Conservation (phyloP, 2,888 invertebrate species). For the Tipula helvola region DNA sequence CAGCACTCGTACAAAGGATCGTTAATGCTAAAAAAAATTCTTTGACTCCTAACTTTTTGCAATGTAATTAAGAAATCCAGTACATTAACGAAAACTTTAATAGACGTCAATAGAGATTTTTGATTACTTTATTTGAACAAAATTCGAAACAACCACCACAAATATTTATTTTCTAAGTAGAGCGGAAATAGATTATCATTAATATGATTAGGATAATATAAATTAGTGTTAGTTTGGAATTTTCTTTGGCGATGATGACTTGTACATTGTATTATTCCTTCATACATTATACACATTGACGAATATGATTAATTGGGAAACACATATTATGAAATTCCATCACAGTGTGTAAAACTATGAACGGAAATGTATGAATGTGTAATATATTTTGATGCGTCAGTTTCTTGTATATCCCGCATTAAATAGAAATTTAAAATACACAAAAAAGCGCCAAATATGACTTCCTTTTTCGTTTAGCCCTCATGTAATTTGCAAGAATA, state of each 20-base stretch:
- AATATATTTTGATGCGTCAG: neutral
- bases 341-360: neutral
- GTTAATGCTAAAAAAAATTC: neutral
- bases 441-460: neutral
- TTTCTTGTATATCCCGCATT: neutral
- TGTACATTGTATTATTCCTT: neutral
- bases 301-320: neutral
- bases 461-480: neutral
- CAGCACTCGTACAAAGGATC: no score
- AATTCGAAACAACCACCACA: neutral
- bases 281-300: neutral
- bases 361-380: neutral
- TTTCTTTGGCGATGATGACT: neutral
- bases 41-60: neutral
- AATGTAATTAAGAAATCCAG: neutral
- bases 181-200: slow-evolving; percentile 4
- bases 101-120: neutral
- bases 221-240: slow-evolving; percentile 4
- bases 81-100: neutral
- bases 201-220: neutral
- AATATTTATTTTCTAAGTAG: neutral
- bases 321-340: neutral
- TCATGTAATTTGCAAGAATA: neutral
- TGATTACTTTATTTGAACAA: slow-evolving; percentile 4
- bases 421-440: neutral